A percentile compares a stretch with the other conserved stretches of the same genome.
phyloP scores from a whole-genome alignment of 2,797 vertebrate genomes.

The Natrix natrix region DNA sequence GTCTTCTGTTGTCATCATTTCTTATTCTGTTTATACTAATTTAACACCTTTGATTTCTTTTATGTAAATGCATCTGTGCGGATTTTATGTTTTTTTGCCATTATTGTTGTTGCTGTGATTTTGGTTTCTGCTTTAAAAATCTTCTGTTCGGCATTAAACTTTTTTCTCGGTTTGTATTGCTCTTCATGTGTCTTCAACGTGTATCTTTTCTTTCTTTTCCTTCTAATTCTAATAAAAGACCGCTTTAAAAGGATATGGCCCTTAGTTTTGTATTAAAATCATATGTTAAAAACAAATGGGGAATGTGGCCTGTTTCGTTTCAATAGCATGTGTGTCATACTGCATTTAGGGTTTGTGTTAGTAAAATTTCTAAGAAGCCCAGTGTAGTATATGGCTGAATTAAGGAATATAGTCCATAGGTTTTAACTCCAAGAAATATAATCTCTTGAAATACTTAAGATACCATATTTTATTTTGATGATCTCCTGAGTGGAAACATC shows the following conservation, averaged over 20 bases:
- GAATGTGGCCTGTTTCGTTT: neutral
- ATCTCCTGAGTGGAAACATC: neutral
- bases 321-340: neutral
- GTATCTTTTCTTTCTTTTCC: conserved; percentile 21
- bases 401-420: neutral
- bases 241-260: conserved; percentile 50
- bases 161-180: conserved; percentile 41
- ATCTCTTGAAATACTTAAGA: neutral
- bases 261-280: conserved; percentile 39
- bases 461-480: neutral
- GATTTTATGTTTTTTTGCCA: conserved; percentile 52
- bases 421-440: neutral
- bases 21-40: conserved; percentile 34
- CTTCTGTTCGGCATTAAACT: conserved; percentile 37
- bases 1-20: neutral
- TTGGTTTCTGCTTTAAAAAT: conserved; percentile 16
- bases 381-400: neutral
- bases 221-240: conserved; percentile 58
- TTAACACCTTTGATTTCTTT: conserved; percentile 37
- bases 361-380: neutral
- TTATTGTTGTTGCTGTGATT: conserved; percentile 27
- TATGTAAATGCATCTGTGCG: conserved; percentile 18
- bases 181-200: conserved; percentile 54
- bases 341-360: neutral
- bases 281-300: conserved; percentile 12